A percentile compares a stretch with the other conserved stretches of the same genome.
These are phyloP conservation scores for Myrmophylax atrothorax DNA, from an alignment of 2,113 vertebrate genomes.

Conservation along the genomic window DNA sequence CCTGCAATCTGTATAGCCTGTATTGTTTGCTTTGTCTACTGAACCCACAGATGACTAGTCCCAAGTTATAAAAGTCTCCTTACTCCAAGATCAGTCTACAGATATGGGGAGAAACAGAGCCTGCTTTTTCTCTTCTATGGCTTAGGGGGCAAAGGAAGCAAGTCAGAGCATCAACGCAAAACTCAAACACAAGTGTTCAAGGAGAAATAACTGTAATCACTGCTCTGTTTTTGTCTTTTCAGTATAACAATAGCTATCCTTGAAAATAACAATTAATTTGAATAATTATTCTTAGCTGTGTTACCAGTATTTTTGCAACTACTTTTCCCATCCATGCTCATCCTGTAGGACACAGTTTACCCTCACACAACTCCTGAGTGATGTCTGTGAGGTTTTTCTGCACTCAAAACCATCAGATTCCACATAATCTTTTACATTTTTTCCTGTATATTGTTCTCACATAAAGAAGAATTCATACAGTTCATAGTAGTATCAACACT, in stretches of 20 bases:
- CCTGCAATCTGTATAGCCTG: background rate
- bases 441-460: background rate
- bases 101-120: background rate
- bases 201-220: background rate
- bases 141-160: rapidly evolving
- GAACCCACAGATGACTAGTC: background rate
- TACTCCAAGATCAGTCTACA: background rate
- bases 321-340: background rate
- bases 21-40: no score
- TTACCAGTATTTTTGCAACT: background rate
- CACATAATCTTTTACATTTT: background rate
- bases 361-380: background rate
- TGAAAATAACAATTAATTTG: background rate
- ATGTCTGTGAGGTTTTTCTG: background rate
- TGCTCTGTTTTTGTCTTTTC: background rate
- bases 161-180: background rate
- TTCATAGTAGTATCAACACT: background rate
- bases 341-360: background rate
- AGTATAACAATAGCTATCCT: background rate
- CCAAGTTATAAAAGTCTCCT: background rate
- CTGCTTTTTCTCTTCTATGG: background rate
- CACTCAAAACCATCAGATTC: background rate
- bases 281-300: background rate
- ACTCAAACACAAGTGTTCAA: background rate
- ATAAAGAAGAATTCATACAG: background rate